Base-by-base conservation (phyloP, 2,888 invertebrate genomes). In the Colostygia pectinataria region DNA sequence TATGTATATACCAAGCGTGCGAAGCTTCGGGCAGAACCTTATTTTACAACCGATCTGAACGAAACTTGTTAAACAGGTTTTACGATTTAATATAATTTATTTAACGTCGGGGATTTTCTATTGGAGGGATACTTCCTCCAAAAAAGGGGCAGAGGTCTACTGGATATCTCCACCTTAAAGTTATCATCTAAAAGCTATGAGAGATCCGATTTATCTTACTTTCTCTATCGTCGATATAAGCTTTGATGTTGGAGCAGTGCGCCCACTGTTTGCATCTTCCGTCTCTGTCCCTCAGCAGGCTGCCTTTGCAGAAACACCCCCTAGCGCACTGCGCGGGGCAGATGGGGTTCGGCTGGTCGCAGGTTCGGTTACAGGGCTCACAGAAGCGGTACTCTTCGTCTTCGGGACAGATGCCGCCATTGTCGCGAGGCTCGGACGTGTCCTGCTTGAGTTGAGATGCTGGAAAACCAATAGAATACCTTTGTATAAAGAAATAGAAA, bases 361-460 rank as follows among this genome's bases (percentile, higher is more conserved):
- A 85, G 7, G 73, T 76, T 50, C 56, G 66, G 55, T 69, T 69
- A 53, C 85, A 85, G 0, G 75, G 65, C 53, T 83, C 83, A 27
- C 85, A 85, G 58, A 71, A 74, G 5, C 74, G 57, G 66, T 82
- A 85, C 61, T 82, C 85, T 20, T 84, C 77, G 53, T 78, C 63
- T 0, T 63, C 50, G 0, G 78, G 75, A 27, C 85, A 84, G 1
- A 42, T 34, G n/a, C 63, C 63, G 3, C 61, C 63, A 33, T 66
- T 59, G 2, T 61, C 38, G 0, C 78, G 74, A 0, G 83, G 83
- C n/a, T 83, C 83, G 0, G 77, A 61, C 0, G 80, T 75, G 2
- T 82, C 74, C 41, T 59, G 59, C 5, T 60, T 71, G 53, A 61
- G 66, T 2, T 65, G 49, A 20, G 60, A 49, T 4, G 55, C 74